Conservation (phyloP, 2,888 invertebrate species). For the Yponomeuta plumbellus region DNA sequence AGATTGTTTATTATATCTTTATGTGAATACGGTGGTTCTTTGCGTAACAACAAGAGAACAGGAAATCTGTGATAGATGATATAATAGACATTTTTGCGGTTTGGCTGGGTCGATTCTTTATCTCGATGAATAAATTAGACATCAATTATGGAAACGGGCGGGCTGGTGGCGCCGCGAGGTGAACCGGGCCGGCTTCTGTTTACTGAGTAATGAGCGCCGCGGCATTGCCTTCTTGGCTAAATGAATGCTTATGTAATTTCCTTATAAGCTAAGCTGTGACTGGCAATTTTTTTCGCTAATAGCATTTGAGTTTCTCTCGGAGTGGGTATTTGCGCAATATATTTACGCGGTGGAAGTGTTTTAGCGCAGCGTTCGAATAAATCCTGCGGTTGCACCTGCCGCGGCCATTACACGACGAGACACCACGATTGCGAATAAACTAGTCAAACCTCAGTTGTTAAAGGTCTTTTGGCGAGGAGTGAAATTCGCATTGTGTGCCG, state of each 20-base stretch:
- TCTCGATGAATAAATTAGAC: conserved; percentile 10
- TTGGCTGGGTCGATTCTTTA: neutral
- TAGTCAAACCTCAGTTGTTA: neutral
- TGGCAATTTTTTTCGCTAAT: neutral
- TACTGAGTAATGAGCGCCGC: conserved; percentile 1
- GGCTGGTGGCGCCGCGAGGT: conserved; percentile 13
- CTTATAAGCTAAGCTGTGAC: neutral
- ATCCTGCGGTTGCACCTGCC: conserved; percentile 73
- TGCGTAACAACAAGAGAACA: neutral
- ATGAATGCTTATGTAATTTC: neutral
- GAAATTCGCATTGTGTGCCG: neutral
- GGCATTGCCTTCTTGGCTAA: neutral
- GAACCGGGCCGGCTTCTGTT: conserved; percentile 11
- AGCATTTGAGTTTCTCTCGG: neutral
- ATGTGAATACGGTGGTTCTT: neutral
- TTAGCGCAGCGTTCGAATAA: conserved; percentile 61
- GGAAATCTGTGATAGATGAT: conserved; percentile 6
- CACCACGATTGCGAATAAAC: conserved; percentile 29
- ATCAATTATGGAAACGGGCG: conserved; percentile 6
- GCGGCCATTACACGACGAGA: conserved; percentile 25
- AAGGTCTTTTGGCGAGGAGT: neutral
- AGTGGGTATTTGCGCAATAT: neutral
- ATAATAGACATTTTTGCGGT: conserved; percentile 3
- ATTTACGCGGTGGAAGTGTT: neutral
- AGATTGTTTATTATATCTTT: neutral